Evolutionary conservation across 1,140 invertebrate genomes (phyloP).

Genomic region (Procambarus clarkii): DNA sequence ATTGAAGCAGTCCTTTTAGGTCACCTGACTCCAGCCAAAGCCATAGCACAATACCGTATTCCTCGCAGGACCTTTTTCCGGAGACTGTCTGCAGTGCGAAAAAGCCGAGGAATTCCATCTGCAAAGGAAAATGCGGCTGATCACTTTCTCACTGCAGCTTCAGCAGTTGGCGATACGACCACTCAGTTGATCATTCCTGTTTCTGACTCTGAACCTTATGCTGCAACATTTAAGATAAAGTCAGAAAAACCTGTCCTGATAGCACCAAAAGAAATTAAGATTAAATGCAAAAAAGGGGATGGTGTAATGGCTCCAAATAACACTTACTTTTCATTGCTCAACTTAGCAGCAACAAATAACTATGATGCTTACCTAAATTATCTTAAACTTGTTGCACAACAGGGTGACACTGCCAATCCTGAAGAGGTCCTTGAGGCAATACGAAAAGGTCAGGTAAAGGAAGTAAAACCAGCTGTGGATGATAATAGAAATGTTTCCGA

Average conservation of each 20-base stretch:
- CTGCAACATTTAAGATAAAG: slow-evolving; percentile 50
- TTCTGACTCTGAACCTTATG: slow-evolving; percentile 36
- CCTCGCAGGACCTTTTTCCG: slow-evolving; percentile 66
- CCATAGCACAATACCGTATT: slow-evolving; percentile 59
- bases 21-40: slow-evolving; percentile 60
- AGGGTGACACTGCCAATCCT: slow-evolving; percentile 35
- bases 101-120: slow-evolving; percentile 62
- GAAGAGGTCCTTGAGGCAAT: slow-evolving; percentile 46
- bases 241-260: slow-evolving; percentile 46
- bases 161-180: slow-evolving; percentile 21
- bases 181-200: slow-evolving; percentile 29
- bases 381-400: slow-evolving; percentile 46
- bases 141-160: slow-evolving; percentile 42
- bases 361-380: slow-evolving; percentile 65
- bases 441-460: slow-evolving; percentile 45
- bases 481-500: slow-evolving; percentile 66
- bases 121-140: slow-evolving; percentile 67
- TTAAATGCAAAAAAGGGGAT: slow-evolving; percentile 52
- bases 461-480: slow-evolving; percentile 56
- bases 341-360: slow-evolving; percentile 61
- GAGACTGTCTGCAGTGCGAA: slow-evolving; percentile 59
- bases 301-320: slow-evolving; percentile 38
- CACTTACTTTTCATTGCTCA: slow-evolving; percentile 60
- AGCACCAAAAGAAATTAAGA: slow-evolving; percentile 44
- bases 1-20: slow-evolving; percentile 64